Evolutionary conservation across 2,888 invertebrate genomes (phyloP), one percentile per base, ranked within the genome.

Genomic region (Trilocha varians): DNA sequence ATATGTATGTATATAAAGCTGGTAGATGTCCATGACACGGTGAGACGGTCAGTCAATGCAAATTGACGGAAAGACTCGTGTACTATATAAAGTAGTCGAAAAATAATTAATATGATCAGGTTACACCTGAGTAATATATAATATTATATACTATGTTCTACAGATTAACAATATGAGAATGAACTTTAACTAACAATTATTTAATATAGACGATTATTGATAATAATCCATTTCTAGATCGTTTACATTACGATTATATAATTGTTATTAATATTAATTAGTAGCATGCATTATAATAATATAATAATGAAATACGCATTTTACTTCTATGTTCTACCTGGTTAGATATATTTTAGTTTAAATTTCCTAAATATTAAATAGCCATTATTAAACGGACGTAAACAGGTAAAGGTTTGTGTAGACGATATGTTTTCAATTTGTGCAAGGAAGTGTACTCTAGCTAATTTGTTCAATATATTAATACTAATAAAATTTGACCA

Each of bases 81-180:
- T 48, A 32, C 34, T 53, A 57, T 49, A 53, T 62, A 65, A 58
- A 66, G 55, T 46, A 57, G 47, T 67, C 61, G 39, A 67, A 66
- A 67, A 67, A 67, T 65, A 67, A 62, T 51, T 58, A 38, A 49
- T 53, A 55, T 46, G 38, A 18, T 42, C 53, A 57, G 49, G 53
- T 57, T 34, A 48, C 8, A 61, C 55, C 58, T 44, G 57, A 44
- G 42, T 38, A 38, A 52, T 53, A 49, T 36, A 16, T 13, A 32
- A 39, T n/a, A 41, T 50, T 46, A 38, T 42, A 43, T 37, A 44
- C 41, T 50, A 48, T 36, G 14, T 40, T 41, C 25, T 25, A 25
- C 25, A 11, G 25, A 9, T 25, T 25, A 25, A 25, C 14, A 25
- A 25, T 38, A 45, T 6, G 33, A 38, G 32, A 32, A 38, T 16